A percentile compares a stretch with the other conserved stretches of the same genome.
Conservation (phyloP, 2,888 invertebrate genomes). For the Caenorhabditis virilis region DNA sequence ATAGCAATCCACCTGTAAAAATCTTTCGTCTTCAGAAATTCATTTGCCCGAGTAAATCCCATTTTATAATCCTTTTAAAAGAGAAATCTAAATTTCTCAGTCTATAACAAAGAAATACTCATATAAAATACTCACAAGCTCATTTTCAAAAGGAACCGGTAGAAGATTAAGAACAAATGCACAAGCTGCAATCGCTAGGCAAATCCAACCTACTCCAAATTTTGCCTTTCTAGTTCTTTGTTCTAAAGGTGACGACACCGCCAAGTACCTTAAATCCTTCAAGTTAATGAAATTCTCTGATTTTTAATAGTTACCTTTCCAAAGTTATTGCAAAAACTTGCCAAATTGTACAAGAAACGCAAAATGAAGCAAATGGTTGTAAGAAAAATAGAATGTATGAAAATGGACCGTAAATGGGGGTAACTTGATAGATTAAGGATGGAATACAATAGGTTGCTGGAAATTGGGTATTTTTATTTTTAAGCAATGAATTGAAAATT, state of each 20-base stretch:
- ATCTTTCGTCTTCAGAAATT: background rate
- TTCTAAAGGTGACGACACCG: constrained; percentile 64
- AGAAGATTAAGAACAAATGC: constrained; percentile 62
- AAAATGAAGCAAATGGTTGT: constrained; percentile 66
- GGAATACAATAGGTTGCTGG: constrained; percentile 49
- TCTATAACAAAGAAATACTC: too few relatives aligned
- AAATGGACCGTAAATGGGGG: constrained; percentile 52
- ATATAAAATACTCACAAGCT: constrained; percentile 35
- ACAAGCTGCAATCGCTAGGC: constrained; percentile 51
- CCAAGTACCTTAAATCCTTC: constrained; percentile 51
- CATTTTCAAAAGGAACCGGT: constrained; percentile 62
- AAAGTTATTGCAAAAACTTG: constrained; percentile 67
- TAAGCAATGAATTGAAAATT: background rate
- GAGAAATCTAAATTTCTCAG: too few relatives aligned
- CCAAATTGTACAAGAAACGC: constrained; percentile 67
- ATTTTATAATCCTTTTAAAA: too few relatives aligned
- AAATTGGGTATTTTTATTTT: too few relatives aligned
- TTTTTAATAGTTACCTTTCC: constrained; percentile 54
- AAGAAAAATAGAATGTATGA: constrained; percentile 67
- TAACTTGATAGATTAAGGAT: constrained; percentile 45
- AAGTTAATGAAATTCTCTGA: background rate
- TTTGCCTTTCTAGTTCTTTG: constrained; percentile 63
- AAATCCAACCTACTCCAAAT: constrained; percentile 62
- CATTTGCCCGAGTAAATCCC: too few relatives aligned
- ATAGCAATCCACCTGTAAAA: constrained; percentile 53